Percentiles rank a stretch among this genome's conserved stretches.
Evolutionary conservation across 2,888 invertebrate genomes (phyloP).

Genomic region (Smittia sp.): DNA sequence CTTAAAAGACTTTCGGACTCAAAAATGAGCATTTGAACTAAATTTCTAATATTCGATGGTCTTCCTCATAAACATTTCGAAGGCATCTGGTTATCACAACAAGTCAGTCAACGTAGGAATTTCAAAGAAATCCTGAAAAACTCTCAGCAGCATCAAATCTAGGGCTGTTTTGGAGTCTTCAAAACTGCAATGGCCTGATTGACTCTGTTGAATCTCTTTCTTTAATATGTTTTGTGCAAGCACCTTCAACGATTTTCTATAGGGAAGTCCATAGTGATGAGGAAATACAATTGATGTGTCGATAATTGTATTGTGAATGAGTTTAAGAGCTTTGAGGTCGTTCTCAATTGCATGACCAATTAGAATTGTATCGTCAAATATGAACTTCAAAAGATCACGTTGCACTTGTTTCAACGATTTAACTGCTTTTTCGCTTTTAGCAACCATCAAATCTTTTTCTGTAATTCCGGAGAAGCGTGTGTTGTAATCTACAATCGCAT

Average conservation of each 20-base stretch:
- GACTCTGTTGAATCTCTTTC: conserved; percentile 75
- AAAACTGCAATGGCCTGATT: conserved; percentile 80
- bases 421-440: conserved; percentile 50
- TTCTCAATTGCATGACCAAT: conserved; percentile 95
- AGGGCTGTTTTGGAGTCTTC: conserved; percentile 91
- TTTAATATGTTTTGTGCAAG: conserved; percentile 71
- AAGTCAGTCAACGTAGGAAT: not conserved
- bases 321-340: conserved; percentile 81
- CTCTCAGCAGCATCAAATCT: conserved; percentile 80
- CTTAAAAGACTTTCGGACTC: not conserved
- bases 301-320: conserved; percentile 79
- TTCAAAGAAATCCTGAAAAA: conserved; percentile 57
- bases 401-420: conserved; percentile 79
- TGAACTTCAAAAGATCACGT: conserved; percentile 75
- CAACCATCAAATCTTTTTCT: conserved; percentile 58
- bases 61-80: not conserved
- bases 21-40: conserved; percentile 43
- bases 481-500: conserved; percentile 86
- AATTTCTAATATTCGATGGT: conserved; percentile 46
- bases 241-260: conserved; percentile 76
- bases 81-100: not conserved
- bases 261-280: conserved; percentile 79
- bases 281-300: conserved; percentile 90
- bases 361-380: conserved; percentile 80
- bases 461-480: conserved; percentile 94